phyloP scores from a whole-genome alignment of 2,888 invertebrate genomes.

The Caenorhabditis sinica region DNA sequence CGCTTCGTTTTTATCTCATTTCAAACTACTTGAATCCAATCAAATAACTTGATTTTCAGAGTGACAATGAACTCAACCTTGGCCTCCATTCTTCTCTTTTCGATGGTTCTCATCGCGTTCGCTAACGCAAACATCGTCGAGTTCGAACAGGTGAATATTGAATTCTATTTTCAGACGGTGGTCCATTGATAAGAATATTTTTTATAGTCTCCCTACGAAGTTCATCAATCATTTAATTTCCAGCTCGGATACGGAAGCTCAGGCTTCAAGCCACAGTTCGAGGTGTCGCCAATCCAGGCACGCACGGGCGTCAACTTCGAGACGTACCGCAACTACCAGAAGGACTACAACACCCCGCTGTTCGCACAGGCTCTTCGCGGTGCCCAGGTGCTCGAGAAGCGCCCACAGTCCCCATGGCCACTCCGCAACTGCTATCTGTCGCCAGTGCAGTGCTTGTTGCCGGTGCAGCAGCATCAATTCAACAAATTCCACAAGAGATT shows the following conservation, averaged over 20 bases:
- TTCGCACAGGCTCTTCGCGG: slow-evolving; percentile 34
- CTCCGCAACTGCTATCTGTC: slow-evolving; percentile 68
- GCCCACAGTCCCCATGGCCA: slow-evolving; percentile 59
- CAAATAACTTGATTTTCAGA: not conserved
- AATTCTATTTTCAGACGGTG: not conserved
- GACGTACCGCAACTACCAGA: slow-evolving; percentile 53
- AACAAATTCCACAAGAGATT: slow-evolving; percentile 66
- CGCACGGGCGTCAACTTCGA: slow-evolving; percentile 53
- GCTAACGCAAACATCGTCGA: slow-evolving; percentile 45
- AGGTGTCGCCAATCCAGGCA: slow-evolving; percentile 41
- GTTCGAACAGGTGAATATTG: slow-evolving; percentile 50
- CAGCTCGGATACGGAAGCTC: slow-evolving; percentile 52
- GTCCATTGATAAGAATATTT: not conserved
- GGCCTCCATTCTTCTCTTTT: slow-evolving; percentile 39
- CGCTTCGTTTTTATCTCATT: slow-evolving; percentile 4
- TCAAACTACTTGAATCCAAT: not conserved
- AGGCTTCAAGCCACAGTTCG: slow-evolving; percentile 57
- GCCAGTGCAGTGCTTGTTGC: slow-evolving; percentile 65
- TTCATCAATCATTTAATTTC: not conserved
- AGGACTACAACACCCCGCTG: slow-evolving; percentile 44
- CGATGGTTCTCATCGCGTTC: not conserved
- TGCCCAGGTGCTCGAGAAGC: slow-evolving; percentile 52
- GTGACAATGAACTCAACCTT: slow-evolving; percentile 57
- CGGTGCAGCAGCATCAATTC: slow-evolving; percentile 65
- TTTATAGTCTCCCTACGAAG: not conserved